Percentiles rank a stretch among this genome's conserved stretches.
phyloP scores from a whole-genome alignment of 2,113 vertebrate genomes.

The Halcyon senegalensis region DNA sequence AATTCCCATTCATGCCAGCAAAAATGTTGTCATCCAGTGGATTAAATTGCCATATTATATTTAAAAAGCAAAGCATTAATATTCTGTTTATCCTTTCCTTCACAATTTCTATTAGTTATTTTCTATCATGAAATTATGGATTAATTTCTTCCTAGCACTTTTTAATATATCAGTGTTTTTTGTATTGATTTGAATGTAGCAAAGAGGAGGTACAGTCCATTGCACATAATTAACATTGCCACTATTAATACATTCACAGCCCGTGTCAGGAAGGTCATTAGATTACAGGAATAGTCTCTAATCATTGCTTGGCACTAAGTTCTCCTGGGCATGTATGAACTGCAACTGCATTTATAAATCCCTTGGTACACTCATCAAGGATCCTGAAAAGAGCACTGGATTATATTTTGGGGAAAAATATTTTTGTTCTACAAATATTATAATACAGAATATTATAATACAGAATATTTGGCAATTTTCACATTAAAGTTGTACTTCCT shows the following conservation, averaged over 20 bases:
- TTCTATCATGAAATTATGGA: not conserved
- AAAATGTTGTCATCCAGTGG: not conserved
- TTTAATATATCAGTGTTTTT: not conserved
- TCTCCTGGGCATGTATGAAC: not conserved
- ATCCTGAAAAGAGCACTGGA: not conserved
- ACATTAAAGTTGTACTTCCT: not conserved
- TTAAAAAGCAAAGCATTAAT: not conserved
- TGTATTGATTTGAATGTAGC: not conserved
- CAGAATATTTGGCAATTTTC: not conserved
- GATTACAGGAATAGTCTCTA: not conserved
- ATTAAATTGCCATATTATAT: not conserved
- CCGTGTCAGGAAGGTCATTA: not conserved
- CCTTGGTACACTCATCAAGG: not conserved
- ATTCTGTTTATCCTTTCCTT: not conserved
- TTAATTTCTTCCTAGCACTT: slow-evolving; percentile 21
- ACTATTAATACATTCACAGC: not conserved
- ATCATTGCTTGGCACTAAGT: not conserved
- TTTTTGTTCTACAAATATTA: not conserved
- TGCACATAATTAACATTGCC: not conserved
- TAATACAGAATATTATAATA: not conserved
- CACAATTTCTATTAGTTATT: not conserved
- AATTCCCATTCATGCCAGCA: not conserved
- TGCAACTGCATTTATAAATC: not conserved
- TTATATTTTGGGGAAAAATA: not conserved
- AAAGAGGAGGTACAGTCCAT: not conserved